These are phyloP conservation scores for Eubasilissa splendida DNA, from an alignment of 2,888 invertebrate species.

Conservation along the genomic window DNA sequence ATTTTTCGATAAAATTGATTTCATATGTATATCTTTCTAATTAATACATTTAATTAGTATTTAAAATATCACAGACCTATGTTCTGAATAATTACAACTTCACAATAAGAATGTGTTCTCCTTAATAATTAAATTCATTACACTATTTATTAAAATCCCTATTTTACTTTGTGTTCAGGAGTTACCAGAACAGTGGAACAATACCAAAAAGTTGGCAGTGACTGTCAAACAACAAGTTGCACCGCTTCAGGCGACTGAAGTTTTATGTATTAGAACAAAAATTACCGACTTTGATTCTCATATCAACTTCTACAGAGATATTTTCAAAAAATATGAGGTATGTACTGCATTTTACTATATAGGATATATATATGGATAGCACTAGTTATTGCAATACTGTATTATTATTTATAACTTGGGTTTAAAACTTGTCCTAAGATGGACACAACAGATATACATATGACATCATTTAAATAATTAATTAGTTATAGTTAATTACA, in stretches of 20 bases:
- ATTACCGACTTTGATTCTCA: slow-evolving; percentile 89
- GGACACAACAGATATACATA: no score
- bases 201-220: slow-evolving; percentile 92
- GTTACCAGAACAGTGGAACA: slow-evolving; percentile 95
- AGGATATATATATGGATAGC: no score
- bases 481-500: slow-evolving; percentile 9
- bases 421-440: no score
- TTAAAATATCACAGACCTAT: no score
- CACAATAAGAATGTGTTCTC: no score
- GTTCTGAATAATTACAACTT: no score
- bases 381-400: no score
- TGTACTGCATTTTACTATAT: background rate
- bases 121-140: no score
- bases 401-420: no score
- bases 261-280: slow-evolving; percentile 90
- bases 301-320: slow-evolving; percentile 89
- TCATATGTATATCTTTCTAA: no score
- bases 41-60: no score
- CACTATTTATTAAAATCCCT: slow-evolving; percentile 8
- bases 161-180: slow-evolving; percentile 72
- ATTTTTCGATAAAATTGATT: no score
- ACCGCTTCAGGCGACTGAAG: slow-evolving; percentile 94
- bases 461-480: background rate
- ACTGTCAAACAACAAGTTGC: slow-evolving; percentile 96
- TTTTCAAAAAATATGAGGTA: slow-evolving; percentile 83